Base-by-base conservation (phyloP, 2,113 vertebrate species). In the Gasterosteus aculeatus region DNA sequence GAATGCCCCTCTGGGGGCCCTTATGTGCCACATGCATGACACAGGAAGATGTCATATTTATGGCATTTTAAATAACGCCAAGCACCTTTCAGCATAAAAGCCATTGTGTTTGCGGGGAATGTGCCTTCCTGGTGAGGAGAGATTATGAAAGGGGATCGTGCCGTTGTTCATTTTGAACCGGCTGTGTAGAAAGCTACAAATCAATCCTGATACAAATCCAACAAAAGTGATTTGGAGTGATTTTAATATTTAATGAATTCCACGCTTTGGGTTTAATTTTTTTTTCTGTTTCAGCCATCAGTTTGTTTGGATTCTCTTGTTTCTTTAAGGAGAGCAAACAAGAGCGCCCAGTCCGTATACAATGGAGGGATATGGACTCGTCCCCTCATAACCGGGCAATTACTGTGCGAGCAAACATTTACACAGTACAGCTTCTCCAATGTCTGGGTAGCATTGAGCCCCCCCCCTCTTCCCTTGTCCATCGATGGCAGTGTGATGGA, bases 111-210 rank as follows among this genome's bases (percentile, higher is more conserved):
- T 41, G 14, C 0, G 42, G 41, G 11, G n/a, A 19, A 16, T 57
- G 46, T 31, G 10, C 16, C 31, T 31, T 31, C 29, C 19, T 26
- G 12, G 59, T 22, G 51, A 62, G 7, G 58, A 54, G 4, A 70
- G 72, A 53, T 77, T 74, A 74, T 59, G 75, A 78, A 82, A 78
- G 35, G 39, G 41, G 1, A 8, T 64, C 73, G 59, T 68, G 42
- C 33, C 61, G n/a, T 68, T 60, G 62, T 66, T 33, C 11, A n/a
- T 81, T 65, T 61, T 69, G 35, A 54, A 44, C 56, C 38, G 35
- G 56, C 29, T 68, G 56, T 68, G 38, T 8, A 3, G 39, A 68
- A 68, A 57, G 51, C 6, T 26, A 22, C n/a, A 53, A 19, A 33
- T 33, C 33, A 53, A 11, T 53, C 9, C 10, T 10, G 4, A 12